These are phyloP conservation scores for Takifugu flavidus DNA, from an alignment of 2,113 vertebrate species.

Conservation along the genomic window DNA sequence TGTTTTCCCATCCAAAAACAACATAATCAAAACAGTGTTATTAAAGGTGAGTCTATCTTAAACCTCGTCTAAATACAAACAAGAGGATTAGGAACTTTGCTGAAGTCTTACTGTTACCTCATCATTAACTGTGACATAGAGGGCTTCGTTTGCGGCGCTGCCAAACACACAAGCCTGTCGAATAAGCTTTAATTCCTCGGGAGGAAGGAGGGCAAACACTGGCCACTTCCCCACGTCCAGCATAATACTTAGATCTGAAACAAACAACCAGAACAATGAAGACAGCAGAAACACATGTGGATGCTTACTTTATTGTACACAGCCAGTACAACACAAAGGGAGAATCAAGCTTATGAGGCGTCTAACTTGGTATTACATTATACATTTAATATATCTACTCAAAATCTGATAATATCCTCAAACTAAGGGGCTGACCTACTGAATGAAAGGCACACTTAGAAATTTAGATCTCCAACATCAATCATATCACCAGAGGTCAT, in stretches of 20 bases:
- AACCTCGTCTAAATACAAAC: constrained; percentile 9
- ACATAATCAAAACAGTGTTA: constrained; percentile 3
- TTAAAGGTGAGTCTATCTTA: background rate
- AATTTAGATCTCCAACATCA: too few relatives aligned
- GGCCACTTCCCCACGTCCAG: constrained; percentile 98
- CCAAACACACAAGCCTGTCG: constrained; percentile 95
- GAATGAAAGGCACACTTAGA: too few relatives aligned
- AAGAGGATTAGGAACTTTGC: constrained; percentile 13
- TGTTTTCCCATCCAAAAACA: constrained; percentile 10
- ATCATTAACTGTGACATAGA: constrained; percentile 90
- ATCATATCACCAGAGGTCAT: too few relatives aligned
- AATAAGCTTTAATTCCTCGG: constrained; percentile 88
- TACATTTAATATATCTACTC: too few relatives aligned
- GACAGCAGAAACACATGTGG: constrained; percentile 4
- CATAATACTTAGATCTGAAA: constrained; percentile 79
- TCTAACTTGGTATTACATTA: too few relatives aligned
- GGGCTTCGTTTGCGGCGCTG: constrained; percentile 89
- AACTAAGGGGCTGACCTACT: too few relatives aligned
- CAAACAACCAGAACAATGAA: constrained; percentile 1
- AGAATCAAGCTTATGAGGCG: too few relatives aligned
- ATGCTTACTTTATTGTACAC: background rate
- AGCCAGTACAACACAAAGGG: too few relatives aligned
- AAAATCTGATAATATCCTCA: too few relatives aligned
- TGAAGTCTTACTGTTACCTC: constrained; percentile 78
- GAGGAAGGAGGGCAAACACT: constrained; percentile 92